Percentiles rank a stretch among this genome's conserved stretches.
Evolutionary conservation across 1,140 invertebrate species (phyloP).

Genomic region (Bacillus rossius): DNA sequence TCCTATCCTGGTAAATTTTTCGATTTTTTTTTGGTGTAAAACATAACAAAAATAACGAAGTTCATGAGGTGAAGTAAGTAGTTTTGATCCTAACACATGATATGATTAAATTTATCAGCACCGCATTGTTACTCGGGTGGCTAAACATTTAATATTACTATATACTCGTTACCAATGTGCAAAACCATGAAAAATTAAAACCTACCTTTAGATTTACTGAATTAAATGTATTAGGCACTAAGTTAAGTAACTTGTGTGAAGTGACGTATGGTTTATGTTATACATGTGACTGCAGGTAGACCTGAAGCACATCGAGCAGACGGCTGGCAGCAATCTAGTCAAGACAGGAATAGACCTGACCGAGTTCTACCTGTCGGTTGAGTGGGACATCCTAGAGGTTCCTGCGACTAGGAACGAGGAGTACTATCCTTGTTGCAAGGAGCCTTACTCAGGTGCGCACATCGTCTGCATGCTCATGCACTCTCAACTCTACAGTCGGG

Average conservation of each 20-base stretch:
- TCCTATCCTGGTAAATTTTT: no score
- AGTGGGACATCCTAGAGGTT: slow-evolving; percentile 92
- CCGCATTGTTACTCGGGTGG: background rate
- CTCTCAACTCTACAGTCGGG: no score
- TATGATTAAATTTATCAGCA: background rate
- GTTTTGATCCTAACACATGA: background rate
- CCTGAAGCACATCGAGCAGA: slow-evolving; percentile 75
- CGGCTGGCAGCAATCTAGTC: slow-evolving; percentile 68
- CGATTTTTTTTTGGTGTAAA: no score
- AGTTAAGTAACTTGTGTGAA: background rate
- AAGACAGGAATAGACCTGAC: slow-evolving; percentile 81
- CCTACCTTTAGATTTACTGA: background rate
- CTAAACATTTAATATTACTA: background rate
- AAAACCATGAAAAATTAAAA: background rate
- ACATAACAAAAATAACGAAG: no score
- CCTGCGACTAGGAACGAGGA: slow-evolving; percentile 85
- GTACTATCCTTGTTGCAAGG: slow-evolving; percentile 75
- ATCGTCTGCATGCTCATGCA: no score
- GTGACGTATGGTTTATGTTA: no score
- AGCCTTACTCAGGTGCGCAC: slow-evolving; percentile 70
- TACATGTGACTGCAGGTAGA: slow-evolving; percentile 58
- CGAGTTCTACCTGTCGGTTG: slow-evolving; percentile 89
- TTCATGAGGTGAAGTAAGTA: no score
- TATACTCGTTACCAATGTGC: background rate
- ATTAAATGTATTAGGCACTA: background rate